These are phyloP conservation scores for Poecile montanus DNA, from an alignment of 2,797 vertebrate genomes.

Conservation along the genomic window DNA sequence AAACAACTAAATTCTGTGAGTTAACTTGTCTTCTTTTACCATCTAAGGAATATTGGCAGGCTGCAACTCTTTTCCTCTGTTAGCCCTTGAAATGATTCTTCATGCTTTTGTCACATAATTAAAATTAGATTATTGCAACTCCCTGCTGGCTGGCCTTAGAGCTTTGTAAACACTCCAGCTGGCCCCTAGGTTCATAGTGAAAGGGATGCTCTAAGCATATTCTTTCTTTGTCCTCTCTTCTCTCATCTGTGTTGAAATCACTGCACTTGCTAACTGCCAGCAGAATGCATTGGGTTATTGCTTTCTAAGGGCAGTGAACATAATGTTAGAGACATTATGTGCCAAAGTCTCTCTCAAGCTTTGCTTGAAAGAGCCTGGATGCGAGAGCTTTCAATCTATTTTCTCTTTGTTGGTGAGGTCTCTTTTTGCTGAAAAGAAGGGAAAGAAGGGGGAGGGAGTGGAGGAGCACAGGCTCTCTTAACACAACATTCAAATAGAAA, in stretches of 20 bases:
- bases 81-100: conserved; percentile 80
- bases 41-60: conserved; percentile 78
- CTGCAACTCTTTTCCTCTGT: conserved; percentile 74
- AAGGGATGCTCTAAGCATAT: conserved; percentile 71
- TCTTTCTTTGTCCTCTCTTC: conserved; percentile 57
- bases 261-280: conserved; percentile 68
- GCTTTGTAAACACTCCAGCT: conserved; percentile 78
- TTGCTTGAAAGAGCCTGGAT: conserved; percentile 54
- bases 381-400: conserved; percentile 20
- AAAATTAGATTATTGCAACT: conserved; percentile 82
- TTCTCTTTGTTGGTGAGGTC: conserved; percentile 39
- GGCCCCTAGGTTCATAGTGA: conserved; percentile 70
- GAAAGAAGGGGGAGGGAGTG: background rate
- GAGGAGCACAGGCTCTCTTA: background rate
- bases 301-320: conserved; percentile 67
- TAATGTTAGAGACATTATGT: conserved; percentile 55
- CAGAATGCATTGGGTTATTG: conserved; percentile 68
- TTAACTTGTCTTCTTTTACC: conserved; percentile 77
- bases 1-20: conserved; percentile 68
- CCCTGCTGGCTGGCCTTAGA: conserved; percentile 74
- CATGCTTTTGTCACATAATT: conserved; percentile 82
- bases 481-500: conserved; percentile 17
- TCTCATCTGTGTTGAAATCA: conserved; percentile 63
- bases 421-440: conserved; percentile 37
- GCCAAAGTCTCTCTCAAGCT: conserved; percentile 45